These are phyloP conservation scores for Bombus soroeensis DNA, from an alignment of 1,140 invertebrate genomes.

Conservation along the genomic window DNA sequence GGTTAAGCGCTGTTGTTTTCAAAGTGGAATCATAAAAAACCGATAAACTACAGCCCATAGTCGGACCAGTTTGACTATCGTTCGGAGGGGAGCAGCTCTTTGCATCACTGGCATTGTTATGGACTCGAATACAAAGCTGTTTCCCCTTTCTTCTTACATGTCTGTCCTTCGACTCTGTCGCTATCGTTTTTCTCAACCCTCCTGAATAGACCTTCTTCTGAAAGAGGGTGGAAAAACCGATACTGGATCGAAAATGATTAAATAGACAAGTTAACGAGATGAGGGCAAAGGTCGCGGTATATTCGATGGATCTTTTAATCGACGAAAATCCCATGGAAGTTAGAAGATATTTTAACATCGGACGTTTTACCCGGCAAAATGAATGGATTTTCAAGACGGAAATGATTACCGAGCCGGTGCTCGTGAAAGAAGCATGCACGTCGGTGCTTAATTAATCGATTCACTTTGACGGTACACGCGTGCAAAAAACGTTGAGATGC, in stretches of 20 bases:
- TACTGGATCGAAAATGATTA: not conserved
- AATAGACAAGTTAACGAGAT: too few species aligned
- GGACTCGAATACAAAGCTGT: not conserved
- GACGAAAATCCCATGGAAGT: too few species aligned
- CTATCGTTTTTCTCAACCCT: not conserved
- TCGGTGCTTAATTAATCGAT: conserved; percentile 30
- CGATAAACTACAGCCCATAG: not conserved
- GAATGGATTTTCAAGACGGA: not conserved
- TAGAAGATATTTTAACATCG: not conserved
- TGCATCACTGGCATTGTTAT: not conserved
- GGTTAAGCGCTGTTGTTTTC: not conserved
- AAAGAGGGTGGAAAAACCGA: not conserved
- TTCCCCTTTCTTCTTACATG: not conserved
- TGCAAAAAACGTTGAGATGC: not conserved
- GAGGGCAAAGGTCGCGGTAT: too few species aligned
- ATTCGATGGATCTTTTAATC: not conserved
- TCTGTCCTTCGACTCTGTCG: too few species aligned
- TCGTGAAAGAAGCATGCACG: not conserved
- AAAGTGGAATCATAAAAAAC: conserved; percentile 13
- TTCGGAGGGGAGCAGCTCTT: not conserved
- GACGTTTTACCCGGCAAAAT: not conserved
- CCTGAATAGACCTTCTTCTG: not conserved
- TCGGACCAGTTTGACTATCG: not conserved
- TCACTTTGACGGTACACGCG: conserved; percentile 5
- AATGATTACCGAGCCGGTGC: not conserved